A percentile compares a stretch with the other conserved stretches of the same genome.
These are phyloP conservation scores for Maconellicoccus hirsutus DNA, from an alignment of 1,140 invertebrate species.

Conservation along the genomic window DNA sequence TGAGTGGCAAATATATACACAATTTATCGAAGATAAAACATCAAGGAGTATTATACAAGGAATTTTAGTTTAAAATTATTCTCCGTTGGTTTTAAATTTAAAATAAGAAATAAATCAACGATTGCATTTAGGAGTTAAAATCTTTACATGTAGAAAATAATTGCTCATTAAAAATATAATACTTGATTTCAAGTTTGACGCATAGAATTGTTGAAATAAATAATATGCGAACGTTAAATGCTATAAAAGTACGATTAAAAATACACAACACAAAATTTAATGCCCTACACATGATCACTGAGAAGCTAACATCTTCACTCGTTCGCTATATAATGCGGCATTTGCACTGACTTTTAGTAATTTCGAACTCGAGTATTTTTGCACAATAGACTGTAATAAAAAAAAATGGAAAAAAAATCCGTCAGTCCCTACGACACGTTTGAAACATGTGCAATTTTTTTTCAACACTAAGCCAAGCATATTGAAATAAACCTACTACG, in stretches of 20 bases:
- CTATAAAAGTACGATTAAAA: neutral
- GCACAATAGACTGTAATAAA: neutral
- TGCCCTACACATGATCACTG: neutral
- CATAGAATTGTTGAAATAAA: neutral
- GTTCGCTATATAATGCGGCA: neutral
- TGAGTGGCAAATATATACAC: too few species aligned
- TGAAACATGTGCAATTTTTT: too few species aligned
- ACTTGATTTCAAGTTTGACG: neutral
- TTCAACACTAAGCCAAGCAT: too few species aligned
- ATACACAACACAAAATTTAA: neutral
- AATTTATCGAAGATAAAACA: too few species aligned
- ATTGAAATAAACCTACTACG: too few species aligned
- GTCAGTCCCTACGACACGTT: neutral
- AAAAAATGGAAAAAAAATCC: neutral
- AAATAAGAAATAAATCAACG: neutral
- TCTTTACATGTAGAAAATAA: neutral
- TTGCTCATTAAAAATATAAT: neutral
- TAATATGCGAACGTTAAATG: neutral
- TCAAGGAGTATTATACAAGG: neutral
- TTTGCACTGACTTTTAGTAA: neutral
- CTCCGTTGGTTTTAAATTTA: neutral
- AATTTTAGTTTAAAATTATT: neutral
- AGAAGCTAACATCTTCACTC: neutral
- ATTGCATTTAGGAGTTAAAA: neutral
- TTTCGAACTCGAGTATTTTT: conserved; percentile 10